phyloP scores from a whole-genome alignment of 2,797 vertebrate species.

The Enteromius radiatus region DNA sequence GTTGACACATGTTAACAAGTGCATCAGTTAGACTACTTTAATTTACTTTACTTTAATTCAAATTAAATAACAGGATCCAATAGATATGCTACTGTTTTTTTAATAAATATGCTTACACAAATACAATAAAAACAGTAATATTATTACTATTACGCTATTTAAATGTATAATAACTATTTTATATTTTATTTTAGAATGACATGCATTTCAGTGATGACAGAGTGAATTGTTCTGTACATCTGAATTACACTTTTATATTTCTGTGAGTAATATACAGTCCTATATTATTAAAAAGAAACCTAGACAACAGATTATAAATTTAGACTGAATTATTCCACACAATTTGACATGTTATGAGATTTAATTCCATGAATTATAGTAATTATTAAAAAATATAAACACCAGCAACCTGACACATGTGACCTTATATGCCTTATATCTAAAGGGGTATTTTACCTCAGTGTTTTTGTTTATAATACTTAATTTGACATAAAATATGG shows the following conservation, averaged over 20 bases:
- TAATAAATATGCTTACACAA: background rate
- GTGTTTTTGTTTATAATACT: background rate
- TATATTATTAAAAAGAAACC: background rate
- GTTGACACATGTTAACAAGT: background rate
- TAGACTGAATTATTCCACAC: background rate
- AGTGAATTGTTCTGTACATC: background rate
- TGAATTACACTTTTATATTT: background rate
- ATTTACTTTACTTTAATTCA: background rate
- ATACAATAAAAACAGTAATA: background rate
- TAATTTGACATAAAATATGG: background rate
- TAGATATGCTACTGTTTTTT: background rate
- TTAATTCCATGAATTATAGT: background rate
- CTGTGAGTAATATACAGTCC: background rate
- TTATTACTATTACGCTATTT: no score
- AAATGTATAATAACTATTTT: background rate
- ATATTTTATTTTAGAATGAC: background rate
- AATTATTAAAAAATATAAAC: background rate
- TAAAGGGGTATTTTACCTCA: background rate
- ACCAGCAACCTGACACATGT: background rate
- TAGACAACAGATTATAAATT: background rate
- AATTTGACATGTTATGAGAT: background rate
- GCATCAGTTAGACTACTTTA: no score
- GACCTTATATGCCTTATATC: background rate
- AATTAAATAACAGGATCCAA: background rate
- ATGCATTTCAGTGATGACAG: background rate